Evolutionary conservation across 2,888 invertebrate genomes (phyloP).

Genomic region (Tenthredo amoena): DNA sequence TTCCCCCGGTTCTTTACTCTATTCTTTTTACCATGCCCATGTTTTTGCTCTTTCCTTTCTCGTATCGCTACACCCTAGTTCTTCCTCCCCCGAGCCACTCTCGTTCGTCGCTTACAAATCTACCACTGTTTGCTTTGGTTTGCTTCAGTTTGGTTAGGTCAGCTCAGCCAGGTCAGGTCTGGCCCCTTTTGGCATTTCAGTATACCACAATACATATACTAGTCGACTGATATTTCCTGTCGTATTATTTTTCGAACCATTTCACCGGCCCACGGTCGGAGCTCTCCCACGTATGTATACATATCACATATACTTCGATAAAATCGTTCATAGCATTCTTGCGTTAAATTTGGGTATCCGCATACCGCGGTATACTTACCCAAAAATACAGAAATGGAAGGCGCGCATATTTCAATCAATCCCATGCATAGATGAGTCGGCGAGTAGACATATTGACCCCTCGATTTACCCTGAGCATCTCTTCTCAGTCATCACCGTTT

Average conservation of each 20-base stretch:
- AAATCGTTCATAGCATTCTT: background rate
- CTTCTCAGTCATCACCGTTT: constrained; percentile 15
- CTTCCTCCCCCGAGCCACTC: constrained; percentile 1
- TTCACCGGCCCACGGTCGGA: background rate
- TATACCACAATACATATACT: constrained; percentile 13
- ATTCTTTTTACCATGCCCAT: constrained; percentile 26
- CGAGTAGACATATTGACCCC: background rate
- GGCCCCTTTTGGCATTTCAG: constrained; percentile 4
- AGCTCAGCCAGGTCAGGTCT: constrained; percentile 36
- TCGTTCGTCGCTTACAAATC: constrained; percentile 40
- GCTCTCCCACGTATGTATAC: background rate
- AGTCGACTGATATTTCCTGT: constrained; percentile 22
- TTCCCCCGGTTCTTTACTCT: background rate
- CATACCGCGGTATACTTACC: background rate
- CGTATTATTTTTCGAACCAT: constrained; percentile 24
- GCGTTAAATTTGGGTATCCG: background rate
- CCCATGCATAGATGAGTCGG: constrained; percentile 14
- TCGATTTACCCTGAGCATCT: background rate
- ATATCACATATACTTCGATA: background rate
- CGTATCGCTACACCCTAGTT: constrained; percentile 40
- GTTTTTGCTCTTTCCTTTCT: constrained; percentile 44
- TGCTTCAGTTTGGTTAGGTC: constrained; percentile 44
- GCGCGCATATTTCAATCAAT: background rate
- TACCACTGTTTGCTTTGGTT: constrained; percentile 45
- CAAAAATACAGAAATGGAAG: background rate